These are phyloP conservation scores for Drosophila insularis DNA, from an alignment of 1,140 invertebrate genomes.

Conservation along the genomic window DNA sequence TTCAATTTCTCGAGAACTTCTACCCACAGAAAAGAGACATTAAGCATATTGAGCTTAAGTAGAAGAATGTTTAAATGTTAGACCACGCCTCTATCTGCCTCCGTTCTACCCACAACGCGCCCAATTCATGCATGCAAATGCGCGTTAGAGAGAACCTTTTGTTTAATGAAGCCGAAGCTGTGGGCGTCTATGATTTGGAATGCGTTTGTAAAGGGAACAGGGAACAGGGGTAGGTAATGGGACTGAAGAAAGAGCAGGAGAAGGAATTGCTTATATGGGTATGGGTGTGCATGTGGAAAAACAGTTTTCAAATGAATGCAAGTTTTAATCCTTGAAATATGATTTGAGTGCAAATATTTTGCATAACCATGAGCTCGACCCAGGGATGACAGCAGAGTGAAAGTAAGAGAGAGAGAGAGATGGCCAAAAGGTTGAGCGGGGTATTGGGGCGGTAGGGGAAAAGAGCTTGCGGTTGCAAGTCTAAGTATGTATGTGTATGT, in stretches of 20 bases:
- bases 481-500: constrained; percentile 17
- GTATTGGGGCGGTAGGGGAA: too few species aligned
- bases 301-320: constrained; percentile 78
- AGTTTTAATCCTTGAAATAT: constrained; percentile 81
- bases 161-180: constrained; percentile 76
- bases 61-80: constrained; percentile 19
- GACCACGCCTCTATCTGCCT: background rate
- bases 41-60: constrained; percentile 60
- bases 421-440: too few species aligned
- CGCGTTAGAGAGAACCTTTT: constrained; percentile 56
- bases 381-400: constrained; percentile 37
- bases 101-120: background rate
- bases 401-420: constrained; percentile 3
- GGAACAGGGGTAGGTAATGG: background rate
- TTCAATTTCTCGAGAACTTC: constrained; percentile 21
- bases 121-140: constrained; percentile 48
- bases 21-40: constrained; percentile 18
- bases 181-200: constrained; percentile 24
- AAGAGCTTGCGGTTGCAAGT: constrained; percentile 49
- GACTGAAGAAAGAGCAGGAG: background rate
- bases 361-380: constrained; percentile 75
- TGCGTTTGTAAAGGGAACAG: background rate
- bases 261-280: background rate
- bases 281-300: constrained; percentile 72
- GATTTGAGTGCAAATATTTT: constrained; percentile 81